Evolutionary conservation across 2,113 vertebrate species (phyloP), one percentile per base, ranked within the genome.

Genomic region (Myotis davidii): DNA sequence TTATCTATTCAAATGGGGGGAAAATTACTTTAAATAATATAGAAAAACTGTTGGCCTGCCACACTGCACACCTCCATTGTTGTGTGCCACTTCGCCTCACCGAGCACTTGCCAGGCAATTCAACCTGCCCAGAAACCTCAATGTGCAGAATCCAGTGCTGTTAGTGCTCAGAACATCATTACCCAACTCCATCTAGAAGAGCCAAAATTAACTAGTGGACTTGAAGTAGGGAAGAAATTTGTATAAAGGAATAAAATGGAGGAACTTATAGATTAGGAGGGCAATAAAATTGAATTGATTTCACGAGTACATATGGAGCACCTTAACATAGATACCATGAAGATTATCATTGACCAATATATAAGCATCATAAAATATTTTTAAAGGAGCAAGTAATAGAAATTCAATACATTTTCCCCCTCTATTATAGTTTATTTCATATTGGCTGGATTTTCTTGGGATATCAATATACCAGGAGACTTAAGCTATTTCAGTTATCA

Each of bases 401-500:
- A 92, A 89, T 83, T 14, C 10, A 74, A 78, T 50, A 42, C 3
- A 20, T 48, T 59, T 88, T 64, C 6, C 29, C 21, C 23, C 34
- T 88, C 92, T 7, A 5, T 39, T 82, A 37, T 10, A 73, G 48
- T 69, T 94, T 77, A 88, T 77, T 95, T 82, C 9, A 18, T 7
- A 42, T 20, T 56, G 45, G 25, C 6, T 94, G 4, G 21, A n/a
- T 92, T 85, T 88, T 90, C 92, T 72, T 95, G 45, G 79, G 18
- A 27, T 88, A 18, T 77, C 59, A 32, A 18, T 21, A 48, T 94
- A 54, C 11, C 20, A 52, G 56, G 64, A 90, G n/a, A 90, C 81
- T 90, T 96, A 77, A 92, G 11, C 10, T 82, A 54, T 73, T 85
- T 95, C 23, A 61, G 3, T n/a, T 90, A 12, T 87, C 34, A 42